phyloP scores from a whole-genome alignment of 2,888 invertebrate species.

The Lottia scabra region DNA sequence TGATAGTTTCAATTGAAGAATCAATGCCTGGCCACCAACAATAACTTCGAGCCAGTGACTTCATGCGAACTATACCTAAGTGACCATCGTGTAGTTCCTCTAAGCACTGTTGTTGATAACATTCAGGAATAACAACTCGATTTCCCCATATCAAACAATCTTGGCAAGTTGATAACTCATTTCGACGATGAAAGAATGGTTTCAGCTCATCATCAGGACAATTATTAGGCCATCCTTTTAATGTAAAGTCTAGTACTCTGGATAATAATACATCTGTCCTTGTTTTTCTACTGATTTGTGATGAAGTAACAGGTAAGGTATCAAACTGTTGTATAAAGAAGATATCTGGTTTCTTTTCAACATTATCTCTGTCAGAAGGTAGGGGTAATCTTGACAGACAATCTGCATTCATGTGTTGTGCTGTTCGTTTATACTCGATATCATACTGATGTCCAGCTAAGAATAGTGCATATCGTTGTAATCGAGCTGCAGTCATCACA shows the following conservation, averaged over 20 bases:
- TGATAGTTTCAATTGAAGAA: slow-evolving; percentile 31
- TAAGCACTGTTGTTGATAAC: slow-evolving; percentile 24
- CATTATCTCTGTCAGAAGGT: not conserved
- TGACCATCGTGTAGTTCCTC: slow-evolving; percentile 43
- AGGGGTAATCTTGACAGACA: slow-evolving; percentile 50
- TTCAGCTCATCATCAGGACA: slow-evolving; percentile 6
- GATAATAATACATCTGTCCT: slow-evolving; percentile 23
- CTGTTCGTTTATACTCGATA: slow-evolving; percentile 53
- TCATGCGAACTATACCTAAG: slow-evolving; percentile 45
- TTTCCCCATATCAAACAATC: slow-evolving; percentile 41
- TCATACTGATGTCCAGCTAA: slow-evolving; percentile 61
- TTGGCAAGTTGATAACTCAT: slow-evolving; percentile 35
- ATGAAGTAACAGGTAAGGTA: slow-evolving; percentile 39
- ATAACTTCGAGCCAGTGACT: slow-evolving; percentile 39
- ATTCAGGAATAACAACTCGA: slow-evolving; percentile 28
- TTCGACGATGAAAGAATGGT: slow-evolving; percentile 22
- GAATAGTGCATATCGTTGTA: slow-evolving; percentile 50
- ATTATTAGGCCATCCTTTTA: slow-evolving; percentile 24
- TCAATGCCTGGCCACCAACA: slow-evolving; percentile 45
- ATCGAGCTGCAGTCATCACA: slow-evolving; percentile 46
- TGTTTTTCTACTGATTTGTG: slow-evolving; percentile 20
- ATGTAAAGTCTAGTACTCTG: slow-evolving; percentile 20
- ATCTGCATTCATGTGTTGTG: slow-evolving; percentile 58
- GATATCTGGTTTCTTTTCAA: slow-evolving; percentile 19
- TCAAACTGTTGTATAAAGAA: slow-evolving; percentile 41